These are phyloP conservation scores for Drosophila cardini DNA, from an alignment of 1,140 invertebrate species.

Conservation along the genomic window DNA sequence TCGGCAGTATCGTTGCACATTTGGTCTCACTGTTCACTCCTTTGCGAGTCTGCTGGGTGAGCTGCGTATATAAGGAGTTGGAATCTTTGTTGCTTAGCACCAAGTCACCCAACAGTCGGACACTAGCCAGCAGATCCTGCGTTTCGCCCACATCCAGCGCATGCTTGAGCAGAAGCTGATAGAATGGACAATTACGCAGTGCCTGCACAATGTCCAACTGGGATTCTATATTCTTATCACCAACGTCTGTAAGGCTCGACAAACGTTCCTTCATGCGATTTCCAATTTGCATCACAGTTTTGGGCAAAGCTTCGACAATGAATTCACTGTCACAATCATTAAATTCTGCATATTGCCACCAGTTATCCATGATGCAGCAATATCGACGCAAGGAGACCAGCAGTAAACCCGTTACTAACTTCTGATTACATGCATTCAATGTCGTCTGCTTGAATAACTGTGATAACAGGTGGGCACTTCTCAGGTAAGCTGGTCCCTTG, in stretches of 20 bases:
- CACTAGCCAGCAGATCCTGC: conserved; percentile 65
- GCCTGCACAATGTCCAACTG: conserved; percentile 21
- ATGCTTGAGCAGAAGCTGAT: conserved; percentile 58
- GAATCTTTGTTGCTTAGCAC: conserved; percentile 33
- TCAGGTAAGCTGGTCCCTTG: conserved; percentile 57
- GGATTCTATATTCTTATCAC: not conserved
- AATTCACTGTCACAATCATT: conserved; percentile 72
- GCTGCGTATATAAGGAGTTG: conserved; percentile 46
- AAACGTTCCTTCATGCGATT: conserved; percentile 17
- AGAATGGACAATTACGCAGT: conserved; percentile 49
- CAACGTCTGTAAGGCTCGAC: not conserved
- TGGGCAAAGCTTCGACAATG: conserved; percentile 53
- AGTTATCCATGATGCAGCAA: conserved; percentile 71
- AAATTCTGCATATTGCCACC: conserved; percentile 70
- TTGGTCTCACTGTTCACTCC: conserved; percentile 9
- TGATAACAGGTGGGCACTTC: conserved; percentile 60
- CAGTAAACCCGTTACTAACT: conserved; percentile 51
- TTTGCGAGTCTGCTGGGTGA: conserved; percentile 43
- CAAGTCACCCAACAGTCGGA: conserved; percentile 64
- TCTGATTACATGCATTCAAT: conserved; percentile 39
- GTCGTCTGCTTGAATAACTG: conserved; percentile 42
- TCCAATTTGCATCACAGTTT: not conserved
- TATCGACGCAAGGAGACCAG: conserved; percentile 55
- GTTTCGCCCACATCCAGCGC: conserved; percentile 71
- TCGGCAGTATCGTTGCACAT: too few species aligned